Conservation (phyloP, 2,888 invertebrate genomes). For the Masnerella sp. region DNA sequence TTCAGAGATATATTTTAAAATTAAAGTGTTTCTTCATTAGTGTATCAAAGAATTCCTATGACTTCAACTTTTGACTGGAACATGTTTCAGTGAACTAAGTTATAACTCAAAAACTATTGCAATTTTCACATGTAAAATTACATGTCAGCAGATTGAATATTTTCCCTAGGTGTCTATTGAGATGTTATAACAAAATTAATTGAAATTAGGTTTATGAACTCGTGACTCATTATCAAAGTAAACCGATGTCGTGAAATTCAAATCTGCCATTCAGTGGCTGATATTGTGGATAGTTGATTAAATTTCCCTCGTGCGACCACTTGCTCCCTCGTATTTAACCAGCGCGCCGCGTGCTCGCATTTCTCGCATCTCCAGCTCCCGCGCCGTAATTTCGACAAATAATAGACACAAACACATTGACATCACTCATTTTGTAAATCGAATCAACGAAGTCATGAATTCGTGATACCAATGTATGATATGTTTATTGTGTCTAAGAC, state of each 20-base stretch:
- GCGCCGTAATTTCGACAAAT: slow-evolving; percentile 55
- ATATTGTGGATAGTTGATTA: slow-evolving; percentile 56
- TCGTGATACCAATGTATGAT: slow-evolving; percentile 26
- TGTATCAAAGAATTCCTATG: no score
- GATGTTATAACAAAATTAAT: slow-evolving; percentile 23
- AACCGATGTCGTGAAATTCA: slow-evolving; percentile 46
- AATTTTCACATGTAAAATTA: no score
- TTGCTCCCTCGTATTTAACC: slow-evolving; percentile 56
- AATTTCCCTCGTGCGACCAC: slow-evolving; percentile 55
- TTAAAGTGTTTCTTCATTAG: no score
- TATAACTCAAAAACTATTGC: no score
- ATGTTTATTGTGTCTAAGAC: slow-evolving; percentile 22
- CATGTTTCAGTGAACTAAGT: no score
- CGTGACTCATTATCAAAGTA: slow-evolving; percentile 41
- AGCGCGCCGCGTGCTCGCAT: slow-evolving; percentile 39
- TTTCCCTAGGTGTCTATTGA: slow-evolving; percentile 4
- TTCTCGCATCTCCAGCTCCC: slow-evolving; percentile 39
- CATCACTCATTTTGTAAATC: slow-evolving; percentile 43
- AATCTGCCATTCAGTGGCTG: slow-evolving; percentile 55
- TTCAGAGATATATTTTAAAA: no score
- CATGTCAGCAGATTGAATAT: no score
- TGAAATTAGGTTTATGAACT: slow-evolving; percentile 38
- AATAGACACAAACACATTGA: slow-evolving; percentile 54
- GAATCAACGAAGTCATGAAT: slow-evolving; percentile 39
- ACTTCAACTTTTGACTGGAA: no score